Conservation (phyloP, 1,140 invertebrate species). For the Trichomalopsis sarcophagae region DNA sequence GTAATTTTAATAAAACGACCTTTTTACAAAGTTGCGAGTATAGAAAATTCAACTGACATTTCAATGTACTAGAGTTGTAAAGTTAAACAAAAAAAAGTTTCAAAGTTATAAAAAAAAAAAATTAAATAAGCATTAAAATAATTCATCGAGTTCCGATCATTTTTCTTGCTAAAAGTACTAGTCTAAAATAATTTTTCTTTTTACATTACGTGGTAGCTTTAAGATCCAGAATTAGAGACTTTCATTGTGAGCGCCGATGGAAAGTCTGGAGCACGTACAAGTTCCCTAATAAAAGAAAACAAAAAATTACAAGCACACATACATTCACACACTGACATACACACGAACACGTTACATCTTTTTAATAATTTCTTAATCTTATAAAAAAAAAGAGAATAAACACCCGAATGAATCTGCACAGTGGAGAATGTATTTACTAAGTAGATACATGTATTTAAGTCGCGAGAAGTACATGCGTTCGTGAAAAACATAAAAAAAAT, state of each 20-base stretch:
- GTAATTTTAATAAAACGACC: constrained; percentile 48
- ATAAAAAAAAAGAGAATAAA: constrained; percentile 47
- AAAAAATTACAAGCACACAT: constrained; percentile 43
- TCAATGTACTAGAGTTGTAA: constrained; percentile 43
- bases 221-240: constrained; percentile 56
- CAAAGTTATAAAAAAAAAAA: constrained; percentile 11
- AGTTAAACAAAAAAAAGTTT: constrained; percentile 28
- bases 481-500: constrained; percentile 19
- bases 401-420: constrained; percentile 51
- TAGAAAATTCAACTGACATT: constrained; percentile 41
- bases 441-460: constrained; percentile 50
- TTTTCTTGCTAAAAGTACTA: constrained; percentile 51
- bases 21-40: constrained; percentile 42
- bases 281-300: constrained; percentile 53
- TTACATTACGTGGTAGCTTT: constrained; percentile 54
- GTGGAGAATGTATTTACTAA: constrained; percentile 48
- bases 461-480: constrained; percentile 38
- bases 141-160: constrained; percentile 31
- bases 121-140: constrained; percentile 21
- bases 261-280: constrained; percentile 55
- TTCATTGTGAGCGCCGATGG: constrained; percentile 51
- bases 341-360: constrained; percentile 46
- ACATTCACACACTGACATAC: constrained; percentile 33
- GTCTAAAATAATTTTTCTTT: constrained; percentile 50
- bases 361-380: constrained; percentile 51